Evolutionary conservation across 2,888 invertebrate genomes (phyloP).

Genomic region (Keiferia lycopersicella): DNA sequence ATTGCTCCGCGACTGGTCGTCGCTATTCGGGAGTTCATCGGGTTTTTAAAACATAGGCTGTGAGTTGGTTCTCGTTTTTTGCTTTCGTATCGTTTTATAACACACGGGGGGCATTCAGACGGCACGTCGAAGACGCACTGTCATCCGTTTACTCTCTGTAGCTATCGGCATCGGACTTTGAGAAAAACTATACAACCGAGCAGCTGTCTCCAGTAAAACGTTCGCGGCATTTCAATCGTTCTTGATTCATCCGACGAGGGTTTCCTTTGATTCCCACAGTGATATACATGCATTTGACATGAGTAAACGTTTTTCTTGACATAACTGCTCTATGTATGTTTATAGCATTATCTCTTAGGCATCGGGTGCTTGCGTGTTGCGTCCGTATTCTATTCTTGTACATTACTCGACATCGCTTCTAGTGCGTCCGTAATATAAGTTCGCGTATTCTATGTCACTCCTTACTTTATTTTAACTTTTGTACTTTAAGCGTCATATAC

Average conservation of each 20-base stretch:
- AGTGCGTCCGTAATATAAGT: slow-evolving; percentile 60
- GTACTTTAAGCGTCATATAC: slow-evolving; percentile 60
- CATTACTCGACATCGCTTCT: slow-evolving; percentile 76
- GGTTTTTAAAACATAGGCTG: slow-evolving; percentile 73
- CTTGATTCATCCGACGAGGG: slow-evolving; percentile 23
- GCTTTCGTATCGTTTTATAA: slow-evolving; percentile 63
- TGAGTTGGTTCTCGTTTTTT: slow-evolving; percentile 78
- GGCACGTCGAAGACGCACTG: slow-evolving; percentile 78
- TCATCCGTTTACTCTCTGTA: slow-evolving; percentile 79
- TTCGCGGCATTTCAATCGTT: slow-evolving; percentile 12
- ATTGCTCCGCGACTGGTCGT: slow-evolving; percentile 58
- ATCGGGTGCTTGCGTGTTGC: slow-evolving; percentile 54
- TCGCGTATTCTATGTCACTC: slow-evolving; percentile 67
- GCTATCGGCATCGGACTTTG: slow-evolving; percentile 54
- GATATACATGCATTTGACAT: slow-evolving; percentile 17
- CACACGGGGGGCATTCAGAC: slow-evolving; percentile 65
- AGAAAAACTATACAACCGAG: slow-evolving; percentile 11
- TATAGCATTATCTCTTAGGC: slow-evolving; percentile 12
- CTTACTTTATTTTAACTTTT: slow-evolving; percentile 62
- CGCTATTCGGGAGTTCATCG: slow-evolving; percentile 58
- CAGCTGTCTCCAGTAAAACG: slow-evolving; percentile 11
- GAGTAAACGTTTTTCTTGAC: slow-evolving; percentile 17
- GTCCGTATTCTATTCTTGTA: slow-evolving; percentile 68
- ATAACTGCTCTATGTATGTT: slow-evolving; percentile 12
- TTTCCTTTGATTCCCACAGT: slow-evolving; percentile 8